Percentiles rank a stretch among this genome's conserved stretches.
phyloP scores from a whole-genome alignment of 1,140 invertebrate genomes.

The Drosophila albomicans region DNA sequence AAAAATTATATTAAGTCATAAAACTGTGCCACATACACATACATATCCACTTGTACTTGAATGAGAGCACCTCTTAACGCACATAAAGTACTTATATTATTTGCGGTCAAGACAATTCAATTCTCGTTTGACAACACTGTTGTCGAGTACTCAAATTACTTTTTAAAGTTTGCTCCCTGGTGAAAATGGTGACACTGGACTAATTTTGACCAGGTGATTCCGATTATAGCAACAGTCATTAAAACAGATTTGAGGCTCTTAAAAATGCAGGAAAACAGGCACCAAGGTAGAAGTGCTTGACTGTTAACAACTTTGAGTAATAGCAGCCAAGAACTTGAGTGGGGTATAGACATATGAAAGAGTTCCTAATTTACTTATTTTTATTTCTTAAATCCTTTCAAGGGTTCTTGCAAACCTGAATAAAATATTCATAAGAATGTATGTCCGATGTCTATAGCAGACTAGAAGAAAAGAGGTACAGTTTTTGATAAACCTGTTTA shows the following conservation, averaged over 20 bases:
- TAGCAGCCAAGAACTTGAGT: not conserved
- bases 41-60: not conserved
- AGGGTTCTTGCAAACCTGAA: too few species aligned
- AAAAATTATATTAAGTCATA: constrained; percentile 82
- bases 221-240: constrained; percentile 1
- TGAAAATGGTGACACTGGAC: not conserved
- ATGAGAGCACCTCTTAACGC: constrained; percentile 36
- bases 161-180: not conserved
- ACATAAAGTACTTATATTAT: constrained; percentile 56
- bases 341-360: too few species aligned
- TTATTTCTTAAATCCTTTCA: too few species aligned
- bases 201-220: constrained; percentile 1
- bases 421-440: too few species aligned
- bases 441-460: too few species aligned
- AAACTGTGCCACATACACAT: constrained; percentile 39
- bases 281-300: not conserved
- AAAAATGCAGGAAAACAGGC: not conserved
- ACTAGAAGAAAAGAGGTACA: too few species aligned
- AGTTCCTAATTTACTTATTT: too few species aligned
- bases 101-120: constrained; percentile 74
- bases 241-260: constrained; percentile 20
- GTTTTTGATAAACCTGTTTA: too few species aligned
- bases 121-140: constrained; percentile 57
- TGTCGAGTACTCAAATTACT: constrained; percentile 12
- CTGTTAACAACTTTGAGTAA: not conserved